Evolutionary conservation across 2,113 vertebrate species (phyloP).

Genomic region (Myiagra hebetior): DNA sequence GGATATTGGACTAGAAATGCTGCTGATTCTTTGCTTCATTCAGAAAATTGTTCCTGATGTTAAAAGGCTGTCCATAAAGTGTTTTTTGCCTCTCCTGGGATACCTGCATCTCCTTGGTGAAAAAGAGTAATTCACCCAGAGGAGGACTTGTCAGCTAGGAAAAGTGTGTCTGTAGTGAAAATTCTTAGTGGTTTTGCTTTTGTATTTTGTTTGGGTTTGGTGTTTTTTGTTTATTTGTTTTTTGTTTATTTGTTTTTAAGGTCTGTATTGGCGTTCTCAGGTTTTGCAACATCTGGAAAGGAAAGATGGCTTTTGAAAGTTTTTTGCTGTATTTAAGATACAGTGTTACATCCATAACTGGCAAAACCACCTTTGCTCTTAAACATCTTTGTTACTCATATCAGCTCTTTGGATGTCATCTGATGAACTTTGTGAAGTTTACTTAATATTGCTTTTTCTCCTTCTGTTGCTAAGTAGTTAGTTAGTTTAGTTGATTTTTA

Average conservation of each 20-base stretch:
- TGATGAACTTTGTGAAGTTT: neutral
- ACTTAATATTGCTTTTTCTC: neutral
- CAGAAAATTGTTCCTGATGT: neutral
- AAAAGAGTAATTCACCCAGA: neutral
- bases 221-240: neutral
- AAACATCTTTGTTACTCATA: neutral
- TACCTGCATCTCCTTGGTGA: neutral
- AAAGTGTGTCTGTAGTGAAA: neutral
- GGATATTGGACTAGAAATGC: neutral
- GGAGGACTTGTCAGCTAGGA: neutral
- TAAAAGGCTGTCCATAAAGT: neutral
- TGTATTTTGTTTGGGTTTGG: neutral
- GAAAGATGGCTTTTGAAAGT: neutral
- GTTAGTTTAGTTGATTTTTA: neutral
- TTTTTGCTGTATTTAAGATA: neutral
- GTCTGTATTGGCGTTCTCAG: neutral
- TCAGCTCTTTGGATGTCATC: neutral
- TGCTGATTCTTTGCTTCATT: neutral
- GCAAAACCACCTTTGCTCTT: neutral
- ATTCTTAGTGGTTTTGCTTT: neutral
- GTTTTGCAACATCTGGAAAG: neutral
- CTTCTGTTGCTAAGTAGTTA: neutral
- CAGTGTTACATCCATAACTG: neutral
- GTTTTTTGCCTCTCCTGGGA: neutral
- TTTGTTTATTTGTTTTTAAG: neutral